phyloP scores from a whole-genome alignment of 2,797 vertebrate species.

The Arctocebus calabarensis region DNA sequence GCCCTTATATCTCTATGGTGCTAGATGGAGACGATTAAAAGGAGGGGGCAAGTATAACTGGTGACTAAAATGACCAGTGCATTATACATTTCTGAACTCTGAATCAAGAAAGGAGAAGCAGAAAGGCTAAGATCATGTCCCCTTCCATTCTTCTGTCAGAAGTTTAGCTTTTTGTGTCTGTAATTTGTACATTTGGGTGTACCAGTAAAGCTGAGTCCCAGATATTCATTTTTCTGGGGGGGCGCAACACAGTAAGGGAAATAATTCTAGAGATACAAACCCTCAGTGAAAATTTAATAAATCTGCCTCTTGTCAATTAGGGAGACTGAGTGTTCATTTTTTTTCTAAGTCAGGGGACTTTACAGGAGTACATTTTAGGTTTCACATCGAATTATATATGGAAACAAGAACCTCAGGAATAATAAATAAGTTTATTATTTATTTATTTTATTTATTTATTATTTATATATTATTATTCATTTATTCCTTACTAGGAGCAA shows the following conservation, averaged over 20 bases:
- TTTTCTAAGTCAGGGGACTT: background rate
- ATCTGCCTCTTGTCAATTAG: conserved; percentile 18
- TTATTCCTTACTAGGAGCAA: no score
- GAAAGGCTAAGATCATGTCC: background rate
- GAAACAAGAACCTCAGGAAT: conserved; percentile 25
- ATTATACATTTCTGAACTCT: background rate
- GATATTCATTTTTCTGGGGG: conserved; percentile 11
- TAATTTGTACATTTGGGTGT: background rate
- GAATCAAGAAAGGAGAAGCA: conserved; percentile 1
- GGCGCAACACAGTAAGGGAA: background rate
- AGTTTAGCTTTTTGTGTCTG: background rate
- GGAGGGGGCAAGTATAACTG: background rate
- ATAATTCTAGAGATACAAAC: background rate
- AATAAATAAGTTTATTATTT: background rate
- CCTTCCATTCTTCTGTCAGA: conserved; percentile 6
- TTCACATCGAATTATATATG: background rate
- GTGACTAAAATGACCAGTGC: background rate
- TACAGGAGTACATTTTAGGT: background rate
- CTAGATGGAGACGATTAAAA: background rate
- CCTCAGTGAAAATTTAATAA: background rate
- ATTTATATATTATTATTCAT: no score
- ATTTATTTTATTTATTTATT: no score
- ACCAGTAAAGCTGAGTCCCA: background rate
- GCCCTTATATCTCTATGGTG: background rate
- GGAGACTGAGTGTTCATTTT: background rate